Conservation (phyloP, 2,113 vertebrate genomes). For the Pantherophis guttatus region DNA sequence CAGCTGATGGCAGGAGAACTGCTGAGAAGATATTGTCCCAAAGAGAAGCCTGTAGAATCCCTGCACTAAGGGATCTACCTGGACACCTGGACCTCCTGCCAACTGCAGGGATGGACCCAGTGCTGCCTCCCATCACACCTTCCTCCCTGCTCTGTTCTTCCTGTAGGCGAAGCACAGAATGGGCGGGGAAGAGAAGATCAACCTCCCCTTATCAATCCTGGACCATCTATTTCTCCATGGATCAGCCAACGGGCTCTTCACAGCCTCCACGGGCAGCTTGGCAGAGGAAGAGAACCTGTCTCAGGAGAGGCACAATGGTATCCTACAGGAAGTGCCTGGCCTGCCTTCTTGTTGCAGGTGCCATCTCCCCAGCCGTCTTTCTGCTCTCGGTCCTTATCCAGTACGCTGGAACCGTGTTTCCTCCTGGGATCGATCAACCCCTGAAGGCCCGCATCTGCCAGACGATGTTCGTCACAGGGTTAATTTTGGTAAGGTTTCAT, state of each 20-base stretch:
- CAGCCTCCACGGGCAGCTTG: neutral
- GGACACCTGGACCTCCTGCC: neutral
- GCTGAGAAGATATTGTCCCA: neutral
- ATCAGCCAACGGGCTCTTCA: neutral
- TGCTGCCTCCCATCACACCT: neutral
- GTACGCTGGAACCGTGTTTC: slow-evolving; percentile 25
- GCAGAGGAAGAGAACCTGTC: neutral
- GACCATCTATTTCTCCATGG: neutral
- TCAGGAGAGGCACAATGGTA: neutral
- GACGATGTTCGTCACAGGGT: neutral
- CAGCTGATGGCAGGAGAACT: neutral
- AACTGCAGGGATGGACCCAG: neutral
- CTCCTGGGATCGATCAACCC: slow-evolving; percentile 57
- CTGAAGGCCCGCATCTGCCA: slow-evolving; percentile 50
- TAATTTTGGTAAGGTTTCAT: slow-evolving; percentile 25
- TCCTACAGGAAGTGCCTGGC: neutral
- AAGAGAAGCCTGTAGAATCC: neutral
- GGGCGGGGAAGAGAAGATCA: neutral
- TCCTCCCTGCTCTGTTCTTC: neutral
- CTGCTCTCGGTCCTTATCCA: neutral
- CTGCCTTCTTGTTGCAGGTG: neutral
- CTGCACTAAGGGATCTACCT: neutral
- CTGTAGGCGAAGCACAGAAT: neutral
- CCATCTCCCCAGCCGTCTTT: neutral
- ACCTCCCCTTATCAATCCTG: neutral